Percentiles rank a stretch among this genome's conserved stretches.
Evolutionary conservation across 2,797 vertebrate genomes (phyloP).

Genomic region (Emys orbicularis): DNA sequence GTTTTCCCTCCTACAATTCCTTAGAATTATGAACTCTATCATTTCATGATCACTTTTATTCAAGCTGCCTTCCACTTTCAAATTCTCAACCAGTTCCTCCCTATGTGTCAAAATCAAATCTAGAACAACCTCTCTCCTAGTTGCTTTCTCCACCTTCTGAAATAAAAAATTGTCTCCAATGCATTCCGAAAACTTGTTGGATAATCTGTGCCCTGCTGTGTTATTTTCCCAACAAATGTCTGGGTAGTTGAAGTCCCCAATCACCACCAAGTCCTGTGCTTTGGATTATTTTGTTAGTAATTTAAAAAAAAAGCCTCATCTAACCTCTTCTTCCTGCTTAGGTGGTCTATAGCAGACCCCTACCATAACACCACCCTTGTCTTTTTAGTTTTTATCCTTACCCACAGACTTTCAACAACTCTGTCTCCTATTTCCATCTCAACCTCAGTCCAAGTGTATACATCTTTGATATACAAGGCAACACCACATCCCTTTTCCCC

Average conservation of each 20-base stretch:
- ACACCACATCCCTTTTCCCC: too few relatives aligned
- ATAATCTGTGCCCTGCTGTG: not conserved
- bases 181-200: not conserved
- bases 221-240: not conserved
- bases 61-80: not conserved
- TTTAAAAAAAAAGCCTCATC: too few relatives aligned
- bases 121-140: not conserved
- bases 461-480: too few relatives aligned
- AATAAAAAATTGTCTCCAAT: not conserved
- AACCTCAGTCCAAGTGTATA: too few relatives aligned
- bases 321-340: too few relatives aligned
- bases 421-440: too few relatives aligned
- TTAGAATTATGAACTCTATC: too few relatives aligned
- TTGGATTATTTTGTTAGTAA: not conserved
- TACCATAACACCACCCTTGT: too few relatives aligned
- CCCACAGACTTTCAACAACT: too few relatives aligned
- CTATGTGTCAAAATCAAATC: not conserved
- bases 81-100: not conserved
- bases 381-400: too few relatives aligned
- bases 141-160: not conserved
- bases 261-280: not conserved
- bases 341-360: too few relatives aligned
- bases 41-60: not conserved
- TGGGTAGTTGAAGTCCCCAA: not conserved
- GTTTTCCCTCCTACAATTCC: not conserved